Conservation (phyloP, 2,888 invertebrate species). For the Idaea straminata region DNA sequence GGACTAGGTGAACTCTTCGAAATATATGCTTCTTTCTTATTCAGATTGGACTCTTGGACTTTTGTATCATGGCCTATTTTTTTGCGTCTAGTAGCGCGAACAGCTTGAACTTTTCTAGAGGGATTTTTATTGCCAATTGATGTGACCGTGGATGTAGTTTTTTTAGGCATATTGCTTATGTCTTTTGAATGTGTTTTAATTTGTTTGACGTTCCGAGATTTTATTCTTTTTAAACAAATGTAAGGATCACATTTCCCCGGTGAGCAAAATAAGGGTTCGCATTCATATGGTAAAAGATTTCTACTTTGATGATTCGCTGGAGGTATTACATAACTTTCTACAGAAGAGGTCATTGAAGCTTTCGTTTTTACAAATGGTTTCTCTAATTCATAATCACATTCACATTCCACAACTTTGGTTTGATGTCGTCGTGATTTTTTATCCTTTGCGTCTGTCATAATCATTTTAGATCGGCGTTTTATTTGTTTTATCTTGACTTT, state of each 20-base stretch:
- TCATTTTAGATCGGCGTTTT: constrained; percentile 18
- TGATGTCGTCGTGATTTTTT: constrained; percentile 4
- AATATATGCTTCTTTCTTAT: constrained; percentile 6
- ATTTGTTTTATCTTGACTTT: constrained; percentile 16
- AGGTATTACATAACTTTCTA: constrained; percentile 13
- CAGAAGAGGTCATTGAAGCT: constrained; percentile 12
- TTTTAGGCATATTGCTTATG: constrained; percentile 9
- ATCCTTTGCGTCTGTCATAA: constrained; percentile 15
- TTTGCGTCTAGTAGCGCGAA: not conserved
- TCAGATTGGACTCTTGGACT: constrained; percentile 8
- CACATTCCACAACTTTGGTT: constrained; percentile 2
- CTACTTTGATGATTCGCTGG: constrained; percentile 5
- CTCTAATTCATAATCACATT: constrained; percentile 6
- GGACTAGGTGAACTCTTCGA: constrained; percentile 12
- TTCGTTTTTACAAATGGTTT: constrained; percentile 6
- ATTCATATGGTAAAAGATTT: constrained; percentile 35
- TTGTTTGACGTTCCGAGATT: constrained; percentile 10
- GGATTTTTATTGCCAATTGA: constrained; percentile 5
- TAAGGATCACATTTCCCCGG: constrained; percentile 38
- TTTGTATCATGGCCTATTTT: not conserved
- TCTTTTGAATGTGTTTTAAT: constrained; percentile 13
- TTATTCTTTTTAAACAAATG: constrained; percentile 29
- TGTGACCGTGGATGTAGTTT: constrained; percentile 16
- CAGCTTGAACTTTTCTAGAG: not conserved
- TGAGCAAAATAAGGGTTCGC: constrained; percentile 36